Percentiles rank a stretch among this genome's conserved stretches.
Evolutionary conservation across 2,797 vertebrate species (phyloP).

Genomic region (Hylomyscus alleni): DNA sequence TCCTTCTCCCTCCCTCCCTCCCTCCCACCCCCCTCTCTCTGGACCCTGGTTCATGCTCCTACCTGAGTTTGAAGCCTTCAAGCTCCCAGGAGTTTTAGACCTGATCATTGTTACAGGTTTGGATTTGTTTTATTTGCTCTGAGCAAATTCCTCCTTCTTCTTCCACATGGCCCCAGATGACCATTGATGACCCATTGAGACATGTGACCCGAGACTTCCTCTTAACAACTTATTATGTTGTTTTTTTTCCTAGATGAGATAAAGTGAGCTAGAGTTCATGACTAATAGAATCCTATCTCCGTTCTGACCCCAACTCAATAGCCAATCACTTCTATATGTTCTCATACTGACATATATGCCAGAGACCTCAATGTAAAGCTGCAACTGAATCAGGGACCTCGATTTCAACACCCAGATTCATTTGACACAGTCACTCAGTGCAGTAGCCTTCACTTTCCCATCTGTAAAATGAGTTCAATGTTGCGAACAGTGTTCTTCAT

Average conservation of each 20-base stretch:
- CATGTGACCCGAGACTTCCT: not conserved
- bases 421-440: constrained; percentile 5
- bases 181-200: not conserved
- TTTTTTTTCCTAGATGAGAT: constrained; percentile 40
- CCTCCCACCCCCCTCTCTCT: not conserved
- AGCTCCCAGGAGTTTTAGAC: not conserved
- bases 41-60: not conserved
- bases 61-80: not conserved
- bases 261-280: constrained; percentile 46
- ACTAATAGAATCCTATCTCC: constrained; percentile 30
- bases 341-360: not conserved
- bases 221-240: constrained; percentile 55
- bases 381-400: not conserved
- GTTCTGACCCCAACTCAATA: constrained; percentile 6
- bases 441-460: constrained; percentile 62
- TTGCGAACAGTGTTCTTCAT: not conserved
- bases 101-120: constrained; percentile 8
- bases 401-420: not conserved
- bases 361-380: constrained; percentile 21
- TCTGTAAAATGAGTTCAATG: constrained; percentile 37
- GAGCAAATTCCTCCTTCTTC: not conserved
- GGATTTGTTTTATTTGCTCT: constrained; percentile 27
- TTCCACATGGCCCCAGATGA: not conserved
- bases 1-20: not conserved
- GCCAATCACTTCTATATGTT: constrained; percentile 14